Percentiles rank a stretch among this genome's conserved stretches.
Conservation (phyloP, 2,797 vertebrate species). For the Phylloscopus collybita region DNA sequence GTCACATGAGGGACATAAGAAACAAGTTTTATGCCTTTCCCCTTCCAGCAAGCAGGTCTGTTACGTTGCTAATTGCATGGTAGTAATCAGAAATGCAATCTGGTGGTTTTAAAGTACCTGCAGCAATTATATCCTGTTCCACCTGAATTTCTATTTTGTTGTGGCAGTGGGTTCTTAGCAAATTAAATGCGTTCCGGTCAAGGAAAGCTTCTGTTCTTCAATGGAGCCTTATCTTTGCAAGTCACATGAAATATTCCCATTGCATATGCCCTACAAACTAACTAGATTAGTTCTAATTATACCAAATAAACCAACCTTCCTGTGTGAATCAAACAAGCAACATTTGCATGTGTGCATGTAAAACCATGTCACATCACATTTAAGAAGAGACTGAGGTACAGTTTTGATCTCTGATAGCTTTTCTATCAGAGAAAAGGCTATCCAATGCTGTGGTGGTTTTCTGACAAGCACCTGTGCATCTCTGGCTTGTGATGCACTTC, state of each 20-base stretch:
- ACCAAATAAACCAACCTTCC: neutral
- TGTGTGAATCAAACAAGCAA: neutral
- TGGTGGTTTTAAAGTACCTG: slow-evolving; percentile 10
- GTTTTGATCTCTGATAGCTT: neutral
- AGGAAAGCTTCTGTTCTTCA: neutral
- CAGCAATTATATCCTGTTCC: slow-evolving; percentile 1
- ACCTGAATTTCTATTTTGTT: slow-evolving; percentile 10
- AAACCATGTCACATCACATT: neutral
- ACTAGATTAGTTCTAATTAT: slow-evolving; percentile 7
- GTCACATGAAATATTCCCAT: slow-evolving; percentile 20
- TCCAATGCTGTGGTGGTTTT: neutral
- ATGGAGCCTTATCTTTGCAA: slow-evolving; percentile 1
- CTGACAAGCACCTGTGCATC: neutral
- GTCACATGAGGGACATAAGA: neutral
- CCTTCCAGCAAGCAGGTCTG: neutral
- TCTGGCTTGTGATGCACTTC: neutral
- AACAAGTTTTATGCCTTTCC: neutral
- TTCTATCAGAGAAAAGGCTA: neutral
- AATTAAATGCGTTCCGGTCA: neutral
- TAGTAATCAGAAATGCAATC: neutral
- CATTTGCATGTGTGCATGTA: neutral
- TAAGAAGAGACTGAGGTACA: neutral
- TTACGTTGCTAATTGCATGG: neutral
- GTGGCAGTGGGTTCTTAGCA: neutral
- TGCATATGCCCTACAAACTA: slow-evolving; percentile 10